A percentile compares a stretch with the other conserved stretches of the same genome.
These are phyloP conservation scores for Calyptommatus sinebrachiatus DNA, from an alignment of 2,113 vertebrate genomes.

Conservation along the genomic window DNA sequence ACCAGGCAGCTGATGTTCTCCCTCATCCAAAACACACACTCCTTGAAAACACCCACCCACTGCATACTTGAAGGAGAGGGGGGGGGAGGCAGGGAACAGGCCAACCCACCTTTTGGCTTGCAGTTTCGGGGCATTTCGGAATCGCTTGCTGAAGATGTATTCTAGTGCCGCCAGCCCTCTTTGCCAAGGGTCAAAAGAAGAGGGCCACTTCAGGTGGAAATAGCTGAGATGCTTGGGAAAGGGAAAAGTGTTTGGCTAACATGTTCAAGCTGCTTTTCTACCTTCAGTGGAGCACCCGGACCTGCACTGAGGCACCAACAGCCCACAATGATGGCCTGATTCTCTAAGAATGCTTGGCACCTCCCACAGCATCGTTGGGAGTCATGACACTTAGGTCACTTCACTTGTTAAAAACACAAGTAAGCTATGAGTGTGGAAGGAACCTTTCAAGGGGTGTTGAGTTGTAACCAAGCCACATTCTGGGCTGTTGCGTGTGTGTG, in stretches of 20 bases:
- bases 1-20: conserved; percentile 66
- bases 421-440: neutral
- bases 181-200: conserved; percentile 48
- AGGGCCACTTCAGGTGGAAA: conserved; percentile 46
- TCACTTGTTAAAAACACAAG: conserved; percentile 2
- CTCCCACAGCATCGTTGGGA: neutral
- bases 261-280: conserved; percentile 22
- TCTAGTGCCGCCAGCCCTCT: conserved; percentile 30
- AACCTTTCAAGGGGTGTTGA: neutral
- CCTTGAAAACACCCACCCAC: conserved; percentile 58
- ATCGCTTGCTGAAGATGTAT: conserved; percentile 35
- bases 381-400: neutral
- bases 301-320: neutral
- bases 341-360: neutral
- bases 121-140: conserved; percentile 17
- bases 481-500: neutral
- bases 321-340: neutral
- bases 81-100: neutral
- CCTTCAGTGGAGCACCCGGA: neutral
- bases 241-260: conserved; percentile 15
- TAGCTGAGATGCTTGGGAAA: conserved; percentile 45
- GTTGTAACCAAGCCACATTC: neutral
- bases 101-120: conserved; percentile 37
- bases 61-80: conserved; percentile 15
- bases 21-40: conserved; percentile 69